These are phyloP conservation scores for Drosophila colorata DNA, from an alignment of 2,888 invertebrate species.

Conservation along the genomic window DNA sequence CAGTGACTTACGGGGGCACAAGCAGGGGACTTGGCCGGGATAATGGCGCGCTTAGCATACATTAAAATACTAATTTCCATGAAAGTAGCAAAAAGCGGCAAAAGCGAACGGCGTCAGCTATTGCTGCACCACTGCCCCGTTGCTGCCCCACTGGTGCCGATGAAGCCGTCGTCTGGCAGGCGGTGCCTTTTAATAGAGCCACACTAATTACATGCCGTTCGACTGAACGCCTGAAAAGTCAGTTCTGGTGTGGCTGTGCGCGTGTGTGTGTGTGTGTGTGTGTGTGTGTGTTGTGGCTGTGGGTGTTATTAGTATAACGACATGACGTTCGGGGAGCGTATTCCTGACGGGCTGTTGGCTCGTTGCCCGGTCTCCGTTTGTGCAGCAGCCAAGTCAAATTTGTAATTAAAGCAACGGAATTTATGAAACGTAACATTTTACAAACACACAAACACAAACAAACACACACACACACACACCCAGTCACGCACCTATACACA, in stretches of 20 bases:
- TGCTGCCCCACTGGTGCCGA: constrained; percentile 1
- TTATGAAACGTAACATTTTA: constrained; percentile 79
- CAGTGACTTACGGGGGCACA: constrained; percentile 49
- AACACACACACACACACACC: constrained; percentile 7
- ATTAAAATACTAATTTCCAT: constrained; percentile 80
- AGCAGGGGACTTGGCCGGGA: constrained; percentile 63
- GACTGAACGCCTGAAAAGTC: constrained; percentile 71
- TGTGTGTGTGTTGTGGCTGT: constrained; percentile 1
- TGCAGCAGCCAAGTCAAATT: constrained; percentile 71
- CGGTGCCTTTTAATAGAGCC: constrained; percentile 80
- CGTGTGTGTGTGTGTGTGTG: constrained; percentile 6
- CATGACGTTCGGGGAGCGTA: constrained; percentile 19
- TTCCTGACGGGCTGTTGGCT: constrained; percentile 49
- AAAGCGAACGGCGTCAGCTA: constrained; percentile 13
- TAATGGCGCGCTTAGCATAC: constrained; percentile 80
- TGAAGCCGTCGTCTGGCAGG: constrained; percentile 53
- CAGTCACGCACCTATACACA: constrained; percentile 10
- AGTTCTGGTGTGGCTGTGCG: constrained; percentile 16
- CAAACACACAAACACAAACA: constrained; percentile 24
- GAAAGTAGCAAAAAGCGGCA: constrained; percentile 68
- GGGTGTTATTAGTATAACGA: constrained; percentile 30
- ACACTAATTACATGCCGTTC: constrained; percentile 81
- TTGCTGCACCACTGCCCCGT: constrained; percentile 2
- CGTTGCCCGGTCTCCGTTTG: constrained; percentile 41
- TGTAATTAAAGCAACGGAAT: constrained; percentile 79